A percentile compares a stretch with the other conserved stretches of the same genome.
Conservation (phyloP, 1,140 invertebrate genomes). For the Solenopsis fugax region DNA sequence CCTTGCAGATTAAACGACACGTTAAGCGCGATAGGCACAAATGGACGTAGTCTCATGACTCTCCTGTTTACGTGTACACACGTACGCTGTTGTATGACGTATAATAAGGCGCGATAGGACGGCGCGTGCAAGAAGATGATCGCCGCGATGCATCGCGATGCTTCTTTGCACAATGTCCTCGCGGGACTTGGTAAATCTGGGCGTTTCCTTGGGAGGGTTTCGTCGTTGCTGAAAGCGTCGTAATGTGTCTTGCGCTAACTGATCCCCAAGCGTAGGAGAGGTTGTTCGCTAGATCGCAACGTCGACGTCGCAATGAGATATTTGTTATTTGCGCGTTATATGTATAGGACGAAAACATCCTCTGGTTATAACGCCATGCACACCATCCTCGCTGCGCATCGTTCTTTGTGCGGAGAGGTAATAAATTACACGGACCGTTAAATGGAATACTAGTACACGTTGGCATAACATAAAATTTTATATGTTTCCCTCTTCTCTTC, state of each 20-base stretch:
- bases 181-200: constrained; percentile 1
- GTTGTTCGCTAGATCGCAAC: constrained; percentile 23
- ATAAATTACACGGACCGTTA: constrained; percentile 42
- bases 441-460: constrained; percentile 26
- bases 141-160: not conserved
- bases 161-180: not conserved
- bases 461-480: constrained; percentile 39
- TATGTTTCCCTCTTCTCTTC: not conserved
- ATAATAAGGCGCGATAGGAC: constrained; percentile 33
- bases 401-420: constrained; percentile 33
- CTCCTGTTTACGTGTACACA: constrained; percentile 3
- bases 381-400: not conserved
- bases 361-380: constrained; percentile 24
- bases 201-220: not conserved
- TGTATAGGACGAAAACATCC: constrained; percentile 15
- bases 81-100: not conserved
- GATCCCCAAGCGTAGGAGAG: constrained; percentile 21
- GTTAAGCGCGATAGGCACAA: constrained; percentile 52
- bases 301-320: constrained; percentile 43
- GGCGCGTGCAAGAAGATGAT: constrained; percentile 20
- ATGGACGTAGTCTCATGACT: constrained; percentile 41
- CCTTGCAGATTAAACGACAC: constrained; percentile 54
- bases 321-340: constrained; percentile 27
- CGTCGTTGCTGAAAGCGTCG: constrained; percentile 26
- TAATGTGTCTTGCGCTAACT: constrained; percentile 37